phyloP scores from a whole-genome alignment of 2,797 vertebrate species.

The Percopsis omiscomaycus region DNA sequence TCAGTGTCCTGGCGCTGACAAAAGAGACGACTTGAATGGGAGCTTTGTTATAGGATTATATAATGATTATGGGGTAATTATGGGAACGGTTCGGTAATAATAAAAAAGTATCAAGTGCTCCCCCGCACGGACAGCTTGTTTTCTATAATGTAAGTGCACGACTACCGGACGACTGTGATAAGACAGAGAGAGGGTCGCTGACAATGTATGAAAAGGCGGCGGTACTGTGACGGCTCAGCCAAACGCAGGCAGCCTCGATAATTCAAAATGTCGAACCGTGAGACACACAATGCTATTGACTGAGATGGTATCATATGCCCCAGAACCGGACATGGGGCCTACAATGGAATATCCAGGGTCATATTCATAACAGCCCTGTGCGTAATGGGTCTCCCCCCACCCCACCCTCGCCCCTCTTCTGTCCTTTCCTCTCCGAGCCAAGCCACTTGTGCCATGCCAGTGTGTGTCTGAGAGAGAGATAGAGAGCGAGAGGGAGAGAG shows the following conservation, averaged over 20 bases:
- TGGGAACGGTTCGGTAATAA: slow-evolving; percentile 92
- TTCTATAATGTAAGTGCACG: slow-evolving; percentile 82
- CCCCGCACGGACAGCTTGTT: slow-evolving; percentile 85
- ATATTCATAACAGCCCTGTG: slow-evolving; percentile 51
- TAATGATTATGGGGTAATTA: slow-evolving; percentile 99
- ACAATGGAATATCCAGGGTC: slow-evolving; percentile 64
- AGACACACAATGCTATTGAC: slow-evolving; percentile 85
- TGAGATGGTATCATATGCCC: slow-evolving; percentile 85
- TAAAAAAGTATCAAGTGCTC: slow-evolving; percentile 90
- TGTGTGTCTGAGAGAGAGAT: slow-evolving; percentile 21
- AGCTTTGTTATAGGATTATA: slow-evolving; percentile 99
- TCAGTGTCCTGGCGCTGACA: slow-evolving; percentile 95
- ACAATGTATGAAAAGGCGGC: slow-evolving; percentile 80
- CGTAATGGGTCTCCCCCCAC: slow-evolving; percentile 3
- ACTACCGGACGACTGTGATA: slow-evolving; percentile 81
- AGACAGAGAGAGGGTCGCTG: slow-evolving; percentile 80
- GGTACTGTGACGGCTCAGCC: slow-evolving; percentile 81
- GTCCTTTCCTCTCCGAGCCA: slow-evolving; percentile 13
- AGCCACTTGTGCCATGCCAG: slow-evolving; percentile 53
- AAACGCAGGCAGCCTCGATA: slow-evolving; percentile 86
- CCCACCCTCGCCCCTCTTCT: background rate
- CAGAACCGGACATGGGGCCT: slow-evolving; percentile 82
- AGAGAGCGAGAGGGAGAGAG: slow-evolving; percentile 9
- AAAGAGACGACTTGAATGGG: slow-evolving; percentile 95
- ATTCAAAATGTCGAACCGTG: slow-evolving; percentile 88